Evolutionary conservation across 2,888 invertebrate genomes (phyloP), one percentile per base, ranked within the genome.

Genomic region (Drosophila pegasa): DNA sequence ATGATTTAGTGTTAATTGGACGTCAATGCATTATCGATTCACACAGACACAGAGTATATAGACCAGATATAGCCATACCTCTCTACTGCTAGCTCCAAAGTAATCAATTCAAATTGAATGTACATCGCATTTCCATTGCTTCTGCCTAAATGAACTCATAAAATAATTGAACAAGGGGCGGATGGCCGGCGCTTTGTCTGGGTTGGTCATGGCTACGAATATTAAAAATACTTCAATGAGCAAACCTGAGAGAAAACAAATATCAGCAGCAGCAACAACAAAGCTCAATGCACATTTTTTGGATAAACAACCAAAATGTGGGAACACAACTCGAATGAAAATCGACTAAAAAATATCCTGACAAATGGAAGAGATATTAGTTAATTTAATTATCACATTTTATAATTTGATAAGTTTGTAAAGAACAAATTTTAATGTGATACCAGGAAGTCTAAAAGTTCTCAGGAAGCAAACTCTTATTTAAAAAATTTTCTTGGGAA

Each of bases 1-100:
- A 79, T 86, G 88, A 83, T 88, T 88, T 82, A 82, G 86, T 88
- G 86, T 77, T 83, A 88, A 88, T 83, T 79, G 79, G 45, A 47
- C 64, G 66, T 55, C 65, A 60, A 64, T 59, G 56, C 65, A 56
- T 57, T 38, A 58, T 55, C 29, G 31, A 31, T 48, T 14, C 18
- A 43, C n/a, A 41, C 8, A 33, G 3, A n/a, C 2, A 48, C 4
- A 20, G 7, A 33, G 3, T 47, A 29, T 29, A 16, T 27, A 16
- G 2, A 16, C 2, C 1, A 29, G 1, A 7, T 4, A 40, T 18
- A 61, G 29, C 14, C 38, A 47, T 47, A 56, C 33, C 25, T 35
- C 25, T 43, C 25, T 4, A 9, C 4, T 41, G 41, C 2, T 14
- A 7, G 41, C 41, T 22, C 18, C 5, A 65, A 65, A 66, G 71